Evolutionary conservation across 2,888 invertebrate species (phyloP).

Genomic region (Elmis aenea): DNA sequence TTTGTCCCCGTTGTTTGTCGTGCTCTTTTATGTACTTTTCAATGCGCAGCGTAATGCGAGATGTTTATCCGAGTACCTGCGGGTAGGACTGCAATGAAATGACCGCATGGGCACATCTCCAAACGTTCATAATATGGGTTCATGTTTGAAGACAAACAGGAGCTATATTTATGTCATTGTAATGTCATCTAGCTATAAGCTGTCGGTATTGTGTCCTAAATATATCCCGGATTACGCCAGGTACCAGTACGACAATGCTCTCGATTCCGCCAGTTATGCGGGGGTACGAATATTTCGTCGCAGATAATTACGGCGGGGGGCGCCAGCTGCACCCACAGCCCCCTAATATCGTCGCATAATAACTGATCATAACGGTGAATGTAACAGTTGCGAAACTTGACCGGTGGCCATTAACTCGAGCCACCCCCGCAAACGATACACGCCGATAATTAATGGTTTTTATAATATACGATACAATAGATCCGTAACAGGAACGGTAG

Average conservation of each 20-base stretch:
- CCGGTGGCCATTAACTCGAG: not conserved
- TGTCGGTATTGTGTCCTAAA: constrained; percentile 42
- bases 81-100: constrained; percentile 27
- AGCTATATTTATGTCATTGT: constrained; percentile 47
- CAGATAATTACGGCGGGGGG: constrained; percentile 8
- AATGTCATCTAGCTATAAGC: constrained; percentile 40
- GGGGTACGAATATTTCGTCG: constrained; percentile 10
- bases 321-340: constrained; percentile 17
- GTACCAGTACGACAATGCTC: constrained; percentile 21
- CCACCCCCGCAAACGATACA: too few species aligned
- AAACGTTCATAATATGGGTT: constrained; percentile 37
- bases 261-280: constrained; percentile 15
- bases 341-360: too few species aligned
- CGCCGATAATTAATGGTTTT: not conserved
- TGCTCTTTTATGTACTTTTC: constrained; percentile 33
- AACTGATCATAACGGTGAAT: not conserved
- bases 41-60: constrained; percentile 45
- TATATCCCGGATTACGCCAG: constrained; percentile 34
- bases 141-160: constrained; percentile 44
- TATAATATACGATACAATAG: too few species aligned
- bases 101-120: constrained; percentile 42
- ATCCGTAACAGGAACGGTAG: too few species aligned
- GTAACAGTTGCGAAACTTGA: not conserved
- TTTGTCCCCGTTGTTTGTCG: constrained; percentile 38
- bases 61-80: constrained; percentile 37